A percentile compares a stretch with the other conserved stretches of the same genome.
Conservation (phyloP, 1,140 invertebrate species). For the Teleogryllus occipitalis region DNA sequence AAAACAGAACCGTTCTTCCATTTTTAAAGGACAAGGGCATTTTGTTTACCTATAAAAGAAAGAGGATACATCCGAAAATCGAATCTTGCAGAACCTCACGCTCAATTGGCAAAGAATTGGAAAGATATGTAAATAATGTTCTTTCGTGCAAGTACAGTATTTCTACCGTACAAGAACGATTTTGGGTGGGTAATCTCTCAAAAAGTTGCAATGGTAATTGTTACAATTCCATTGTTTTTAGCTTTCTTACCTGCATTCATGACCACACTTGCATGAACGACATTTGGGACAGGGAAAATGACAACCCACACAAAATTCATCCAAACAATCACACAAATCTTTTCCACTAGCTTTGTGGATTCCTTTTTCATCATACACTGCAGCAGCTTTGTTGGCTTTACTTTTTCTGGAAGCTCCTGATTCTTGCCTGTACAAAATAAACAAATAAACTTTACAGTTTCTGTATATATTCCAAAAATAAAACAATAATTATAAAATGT, state of each 20-base stretch:
- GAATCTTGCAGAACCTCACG: no score
- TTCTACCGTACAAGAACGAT: no score
- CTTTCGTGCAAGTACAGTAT: no score
- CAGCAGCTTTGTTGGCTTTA: slow-evolving; percentile 29
- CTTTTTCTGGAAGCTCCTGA: not conserved
- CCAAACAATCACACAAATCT: slow-evolving; percentile 72
- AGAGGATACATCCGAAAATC: no score
- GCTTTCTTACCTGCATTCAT: slow-evolving; percentile 46
- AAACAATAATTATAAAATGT: not conserved
- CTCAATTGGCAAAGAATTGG: no score
- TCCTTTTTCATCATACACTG: slow-evolving; percentile 37
- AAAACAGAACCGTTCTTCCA: no score
- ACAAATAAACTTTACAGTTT: not conserved
- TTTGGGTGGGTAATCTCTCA: no score
- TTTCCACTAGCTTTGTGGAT: slow-evolving; percentile 41
- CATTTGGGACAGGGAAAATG: slow-evolving; percentile 73
- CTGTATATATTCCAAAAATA: not conserved
- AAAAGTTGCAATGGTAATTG: no score
- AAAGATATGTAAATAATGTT: no score
- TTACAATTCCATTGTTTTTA: no score
- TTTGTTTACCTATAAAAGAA: no score
- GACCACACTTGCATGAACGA: slow-evolving; percentile 50
- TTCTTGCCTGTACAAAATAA: not conserved
- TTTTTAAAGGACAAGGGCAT: no score
- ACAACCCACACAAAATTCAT: slow-evolving; percentile 61